phyloP scores from a whole-genome alignment of 2,113 vertebrate genomes.

The Anser brachyrhynchus region DNA sequence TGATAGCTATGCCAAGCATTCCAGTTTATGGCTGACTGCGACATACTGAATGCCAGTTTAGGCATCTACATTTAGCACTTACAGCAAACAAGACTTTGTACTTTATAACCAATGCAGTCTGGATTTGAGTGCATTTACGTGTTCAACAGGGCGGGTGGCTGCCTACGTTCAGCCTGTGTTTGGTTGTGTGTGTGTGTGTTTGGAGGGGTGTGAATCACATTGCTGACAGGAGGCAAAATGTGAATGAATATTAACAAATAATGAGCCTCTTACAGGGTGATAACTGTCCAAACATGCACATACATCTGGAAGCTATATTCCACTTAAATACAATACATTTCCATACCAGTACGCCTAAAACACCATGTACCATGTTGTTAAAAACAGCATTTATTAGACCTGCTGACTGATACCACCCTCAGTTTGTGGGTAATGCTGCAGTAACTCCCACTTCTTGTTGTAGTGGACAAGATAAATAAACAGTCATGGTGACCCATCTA shows the following conservation, averaged over 20 bases:
- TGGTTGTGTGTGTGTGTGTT: background rate
- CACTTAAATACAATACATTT: background rate
- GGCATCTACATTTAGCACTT: background rate
- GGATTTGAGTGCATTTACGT: background rate
- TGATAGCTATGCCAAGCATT: background rate
- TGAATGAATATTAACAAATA: background rate
- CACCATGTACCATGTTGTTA: background rate
- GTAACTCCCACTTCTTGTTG: background rate
- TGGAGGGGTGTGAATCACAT: background rate
- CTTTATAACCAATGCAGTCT: background rate
- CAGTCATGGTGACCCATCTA: too few species aligned
- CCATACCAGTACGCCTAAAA: background rate
- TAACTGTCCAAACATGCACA: background rate
- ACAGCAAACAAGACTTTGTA: background rate
- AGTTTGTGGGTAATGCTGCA: background rate
- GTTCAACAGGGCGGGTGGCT: background rate
- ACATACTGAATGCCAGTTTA: background rate
- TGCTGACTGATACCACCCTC: background rate
- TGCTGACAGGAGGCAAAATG: background rate
- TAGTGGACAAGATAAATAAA: fast-evolving
- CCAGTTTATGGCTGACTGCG: background rate
- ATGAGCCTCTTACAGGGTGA: background rate
- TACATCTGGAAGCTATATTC: background rate
- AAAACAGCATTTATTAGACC: background rate
- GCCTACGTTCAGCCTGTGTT: background rate